A percentile compares a stretch with the other conserved stretches of the same genome.
Conservation (phyloP, 2,888 invertebrate genomes). For the Chymomyza fuscimana region DNA sequence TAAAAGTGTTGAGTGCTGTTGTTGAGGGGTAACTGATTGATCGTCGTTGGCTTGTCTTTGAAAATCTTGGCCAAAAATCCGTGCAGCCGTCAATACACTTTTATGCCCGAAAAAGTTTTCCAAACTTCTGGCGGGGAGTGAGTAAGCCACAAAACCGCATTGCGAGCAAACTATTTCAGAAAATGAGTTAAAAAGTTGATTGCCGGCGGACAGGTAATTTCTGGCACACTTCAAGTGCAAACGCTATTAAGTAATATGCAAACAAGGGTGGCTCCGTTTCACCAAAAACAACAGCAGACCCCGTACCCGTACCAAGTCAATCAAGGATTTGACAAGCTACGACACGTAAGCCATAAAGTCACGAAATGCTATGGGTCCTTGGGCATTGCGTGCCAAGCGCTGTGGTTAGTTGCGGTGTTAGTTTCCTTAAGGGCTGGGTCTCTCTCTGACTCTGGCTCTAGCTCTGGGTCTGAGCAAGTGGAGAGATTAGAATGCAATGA, state of each 20-base stretch:
- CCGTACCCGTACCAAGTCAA: conserved; percentile 49
- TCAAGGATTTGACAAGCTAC: conserved; percentile 64
- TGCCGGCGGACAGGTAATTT: conserved; percentile 73
- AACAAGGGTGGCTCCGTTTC: conserved; percentile 59
- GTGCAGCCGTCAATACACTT: conserved; percentile 42
- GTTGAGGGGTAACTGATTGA: conserved; percentile 52
- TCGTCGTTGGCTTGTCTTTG: conserved; percentile 28
- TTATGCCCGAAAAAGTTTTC: conserved; percentile 61
- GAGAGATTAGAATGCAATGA: conserved; percentile 43
- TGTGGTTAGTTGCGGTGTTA: conserved; percentile 51
- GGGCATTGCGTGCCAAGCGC: conserved; percentile 62
- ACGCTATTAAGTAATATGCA: conserved; percentile 73
- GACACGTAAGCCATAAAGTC: conserved; percentile 73
- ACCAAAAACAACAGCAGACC: conserved; percentile 2
- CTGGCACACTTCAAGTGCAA: conserved; percentile 71
- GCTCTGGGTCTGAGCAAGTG: conserved; percentile 1
- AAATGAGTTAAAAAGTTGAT: conserved; percentile 73
- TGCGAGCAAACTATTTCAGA: conserved; percentile 41
- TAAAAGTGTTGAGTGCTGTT: conserved; percentile 58
- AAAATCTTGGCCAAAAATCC: neutral
- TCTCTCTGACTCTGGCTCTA: neutral
- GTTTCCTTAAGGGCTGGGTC: conserved; percentile 7
- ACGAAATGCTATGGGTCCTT: conserved; percentile 58
- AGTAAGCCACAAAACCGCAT: conserved; percentile 27
- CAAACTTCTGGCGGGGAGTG: neutral